These are phyloP conservation scores for Eupeodes corollae DNA, from an alignment of 1,140 invertebrate species.

Conservation along the genomic window DNA sequence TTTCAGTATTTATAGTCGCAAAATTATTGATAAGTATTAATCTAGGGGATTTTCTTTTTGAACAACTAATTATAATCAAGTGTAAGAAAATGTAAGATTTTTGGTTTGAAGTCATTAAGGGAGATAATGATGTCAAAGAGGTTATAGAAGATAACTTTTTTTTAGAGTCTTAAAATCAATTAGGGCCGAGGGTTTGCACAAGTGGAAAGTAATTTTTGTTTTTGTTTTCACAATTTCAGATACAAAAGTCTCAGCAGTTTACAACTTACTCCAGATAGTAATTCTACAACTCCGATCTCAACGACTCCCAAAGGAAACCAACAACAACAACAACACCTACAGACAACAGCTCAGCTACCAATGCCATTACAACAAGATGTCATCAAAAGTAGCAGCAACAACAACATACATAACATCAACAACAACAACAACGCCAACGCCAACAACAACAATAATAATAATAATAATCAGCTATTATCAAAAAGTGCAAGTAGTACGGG, in stretches of 20 bases:
- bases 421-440: conserved; percentile 18
- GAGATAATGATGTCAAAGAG: too few relatives aligned
- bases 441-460: conserved; percentile 2
- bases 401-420: conserved; percentile 11
- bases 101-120: too few relatives aligned
- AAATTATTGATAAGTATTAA: too few relatives aligned
- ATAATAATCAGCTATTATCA: not conserved
- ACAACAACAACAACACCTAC: conserved; percentile 18
- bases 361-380: conserved; percentile 7
- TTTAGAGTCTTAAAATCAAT: too few relatives aligned
- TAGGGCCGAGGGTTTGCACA: too few relatives aligned
- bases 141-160: too few relatives aligned
- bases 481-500: conserved; percentile 9
- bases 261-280: conserved; percentile 32
- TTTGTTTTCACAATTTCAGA: conserved; percentile 10
- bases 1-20: too few relatives aligned
- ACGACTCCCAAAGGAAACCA: conserved; percentile 24
- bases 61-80: too few relatives aligned
- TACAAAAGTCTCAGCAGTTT: conserved; percentile 37
- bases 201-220: too few relatives aligned
- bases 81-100: too few relatives aligned
- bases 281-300: conserved; percentile 30
- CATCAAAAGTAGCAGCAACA: conserved; percentile 31
- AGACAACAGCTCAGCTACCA: conserved; percentile 9
- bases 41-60: too few relatives aligned